Conservation (phyloP, 92 coral and sea anemone genomes). For the Ricordea florida region DNA sequence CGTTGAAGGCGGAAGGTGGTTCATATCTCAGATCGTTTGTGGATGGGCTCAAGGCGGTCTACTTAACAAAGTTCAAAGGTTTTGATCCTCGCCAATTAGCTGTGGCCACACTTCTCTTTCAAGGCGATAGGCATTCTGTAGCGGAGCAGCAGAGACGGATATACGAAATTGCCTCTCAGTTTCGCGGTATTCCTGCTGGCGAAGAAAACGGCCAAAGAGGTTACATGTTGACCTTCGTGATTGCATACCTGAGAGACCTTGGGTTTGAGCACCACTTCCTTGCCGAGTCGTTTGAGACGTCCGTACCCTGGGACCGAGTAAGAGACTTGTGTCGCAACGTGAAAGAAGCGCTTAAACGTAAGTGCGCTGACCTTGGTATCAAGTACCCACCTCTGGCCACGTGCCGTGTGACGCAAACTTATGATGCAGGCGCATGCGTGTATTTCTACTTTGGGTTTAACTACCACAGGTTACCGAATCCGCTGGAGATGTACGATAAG, state of each 20-base stretch:
- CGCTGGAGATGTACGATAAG: conserved; percentile 72
- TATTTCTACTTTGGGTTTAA: conserved; percentile 97
- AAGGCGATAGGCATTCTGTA: conserved; percentile 81
- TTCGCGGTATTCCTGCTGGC: conserved; percentile 94
- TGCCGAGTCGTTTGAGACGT: conserved; percentile 97
- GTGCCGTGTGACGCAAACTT: conserved; percentile 97
- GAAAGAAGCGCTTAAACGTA: conserved; percentile 83
- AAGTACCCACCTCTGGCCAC: conserved; percentile 83
- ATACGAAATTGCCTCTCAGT: conserved; percentile 87
- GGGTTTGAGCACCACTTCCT: conserved; percentile 86
- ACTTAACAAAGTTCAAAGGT: conserved; percentile 95
- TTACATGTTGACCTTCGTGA: conserved; percentile 93
- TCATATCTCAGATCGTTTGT: conserved; percentile 89
- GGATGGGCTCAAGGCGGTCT: conserved; percentile 91
- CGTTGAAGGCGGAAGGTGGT: conserved; percentile 84
- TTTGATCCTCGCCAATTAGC: conserved; percentile 83
- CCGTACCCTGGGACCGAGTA: conserved; percentile 99
- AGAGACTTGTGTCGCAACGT: conserved; percentile 83
- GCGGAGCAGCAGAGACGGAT: conserved; percentile 86
- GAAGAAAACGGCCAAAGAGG: conserved; percentile 97
- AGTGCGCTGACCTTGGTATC: conserved; percentile 90
- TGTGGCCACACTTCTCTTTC: conserved; percentile 94
- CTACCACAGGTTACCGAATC: conserved; percentile 81
- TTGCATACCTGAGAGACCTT: conserved; percentile 95
- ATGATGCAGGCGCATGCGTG: conserved; percentile 98